Evolutionary conservation across 2,113 vertebrate genomes (phyloP), one percentile per base, ranked within the genome.

Genomic region (Taxidea taxus): DNA sequence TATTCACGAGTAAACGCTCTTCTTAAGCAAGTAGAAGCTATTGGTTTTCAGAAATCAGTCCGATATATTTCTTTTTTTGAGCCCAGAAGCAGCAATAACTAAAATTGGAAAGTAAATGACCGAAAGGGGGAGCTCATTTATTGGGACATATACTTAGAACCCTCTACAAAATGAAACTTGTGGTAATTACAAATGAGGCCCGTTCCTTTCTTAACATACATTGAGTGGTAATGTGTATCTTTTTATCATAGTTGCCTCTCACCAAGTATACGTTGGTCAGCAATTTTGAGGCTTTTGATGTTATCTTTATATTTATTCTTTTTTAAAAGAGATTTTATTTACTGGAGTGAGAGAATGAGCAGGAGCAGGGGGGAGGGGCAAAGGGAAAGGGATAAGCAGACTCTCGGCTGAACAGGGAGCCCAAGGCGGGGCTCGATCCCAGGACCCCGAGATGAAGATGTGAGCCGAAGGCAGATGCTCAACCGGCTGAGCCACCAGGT

Each of bases 81-180:
- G 47, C 15, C 51, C 39, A 80, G 44, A 95, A 89, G 74, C 87
- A 92, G n/a, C 70, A 90, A 16, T 80, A 95, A 90, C 81, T 95
- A 94, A 87, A 90, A 97, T 80, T 87, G 37, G 54, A 49, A 54
- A 54, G n/a, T 78, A 83, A 96, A 54, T 80, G 39, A 94, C 93
- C 78, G 80, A 95, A 93, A 93, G 20, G 14, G 11, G 54, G 39
- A 82, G 47, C 25, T 95, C 27, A 44, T 95, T 82, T 96, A 81
- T 77, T 88, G 86, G 78, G 86, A 47, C 44, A 27, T 77, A 4
- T 25, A 54, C 90, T 68, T 66, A 87, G 16, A 89, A 91, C 4
- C 20, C 21, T 80, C 7, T 58, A 2, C 88, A 54, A 94, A 91
- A 78, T 80, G 39, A 82, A 95, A 91, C 14, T 42, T 95, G 15